phyloP scores from a whole-genome alignment of 2,113 vertebrate genomes.

The Microcebus ravelobensis region DNA sequence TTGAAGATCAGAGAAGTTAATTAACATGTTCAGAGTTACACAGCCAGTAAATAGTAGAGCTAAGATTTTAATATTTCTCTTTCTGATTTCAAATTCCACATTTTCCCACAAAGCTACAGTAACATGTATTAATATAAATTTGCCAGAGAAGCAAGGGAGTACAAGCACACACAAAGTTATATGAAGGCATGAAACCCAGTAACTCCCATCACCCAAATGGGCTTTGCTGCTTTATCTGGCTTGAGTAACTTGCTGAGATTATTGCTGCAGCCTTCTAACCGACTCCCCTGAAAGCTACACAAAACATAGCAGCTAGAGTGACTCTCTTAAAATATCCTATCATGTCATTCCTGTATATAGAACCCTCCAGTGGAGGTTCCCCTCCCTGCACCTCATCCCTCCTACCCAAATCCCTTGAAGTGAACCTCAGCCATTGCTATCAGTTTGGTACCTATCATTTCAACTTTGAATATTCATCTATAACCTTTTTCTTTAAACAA shows the following conservation, averaged over 20 bases:
- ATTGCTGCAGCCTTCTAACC: background rate
- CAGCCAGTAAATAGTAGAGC: background rate
- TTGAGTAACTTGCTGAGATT: background rate
- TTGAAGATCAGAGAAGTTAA: background rate
- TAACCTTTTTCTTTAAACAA: slow-evolving; percentile 6
- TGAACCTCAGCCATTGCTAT: background rate
- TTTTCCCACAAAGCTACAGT: background rate
- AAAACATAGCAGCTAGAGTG: background rate
- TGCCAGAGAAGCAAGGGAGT: background rate
- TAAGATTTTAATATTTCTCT: background rate
- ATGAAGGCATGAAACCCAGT: background rate
- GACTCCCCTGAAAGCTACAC: background rate
- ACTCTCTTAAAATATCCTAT: background rate
- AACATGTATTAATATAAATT: background rate
- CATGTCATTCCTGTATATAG: background rate
- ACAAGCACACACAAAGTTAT: background rate
- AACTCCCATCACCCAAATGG: background rate
- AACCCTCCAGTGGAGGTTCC: background rate
- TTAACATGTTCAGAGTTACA: background rate
- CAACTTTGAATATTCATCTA: background rate
- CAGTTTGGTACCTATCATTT: background rate
- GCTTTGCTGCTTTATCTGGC: background rate
- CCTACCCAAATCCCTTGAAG: background rate
- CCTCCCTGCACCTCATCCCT: background rate
- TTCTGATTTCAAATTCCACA: background rate